A percentile compares a stretch with the other conserved stretches of the same genome.
Conservation (phyloP, 2,113 vertebrate genomes). For the Hyla sarda region DNA sequence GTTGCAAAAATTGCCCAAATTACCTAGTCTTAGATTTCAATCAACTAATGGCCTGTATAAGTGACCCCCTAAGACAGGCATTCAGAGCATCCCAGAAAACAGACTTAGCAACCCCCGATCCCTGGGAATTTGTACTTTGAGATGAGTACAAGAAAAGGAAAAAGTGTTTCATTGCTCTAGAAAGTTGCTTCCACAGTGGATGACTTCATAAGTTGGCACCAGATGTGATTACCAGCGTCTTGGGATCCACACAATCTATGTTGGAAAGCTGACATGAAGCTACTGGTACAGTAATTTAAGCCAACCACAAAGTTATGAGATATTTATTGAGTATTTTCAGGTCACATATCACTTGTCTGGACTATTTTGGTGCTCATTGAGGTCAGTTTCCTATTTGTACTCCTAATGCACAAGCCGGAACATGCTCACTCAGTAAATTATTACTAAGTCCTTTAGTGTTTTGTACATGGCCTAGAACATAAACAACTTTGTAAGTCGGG, state of each 20-base stretch:
- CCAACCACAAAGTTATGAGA: not conserved
- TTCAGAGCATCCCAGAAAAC: no score
- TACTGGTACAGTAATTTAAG: constrained; percentile 60
- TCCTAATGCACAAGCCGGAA: constrained; percentile 20
- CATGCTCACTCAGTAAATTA: constrained; percentile 5
- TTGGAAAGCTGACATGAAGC: constrained; percentile 60
- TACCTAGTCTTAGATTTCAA: no score
- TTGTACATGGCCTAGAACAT: constrained; percentile 15
- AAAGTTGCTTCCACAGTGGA: constrained; percentile 60
- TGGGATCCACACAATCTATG: constrained; percentile 57
- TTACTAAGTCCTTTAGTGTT: not conserved
- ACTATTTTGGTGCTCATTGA: constrained; percentile 1
- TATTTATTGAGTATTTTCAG: not conserved
- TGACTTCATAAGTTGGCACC: constrained; percentile 68
- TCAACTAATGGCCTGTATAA: no score
- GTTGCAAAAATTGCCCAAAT: no score
- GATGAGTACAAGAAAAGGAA: not conserved
- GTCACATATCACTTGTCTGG: not conserved
- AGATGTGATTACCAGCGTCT: not conserved
- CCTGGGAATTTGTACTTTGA: constrained; percentile 9
- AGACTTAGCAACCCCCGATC: no score
- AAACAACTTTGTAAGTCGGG: not conserved
- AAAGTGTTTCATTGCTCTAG: constrained; percentile 25
- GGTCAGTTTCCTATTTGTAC: constrained; percentile 32
- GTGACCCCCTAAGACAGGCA: no score